Conservation (phyloP, 2,797 vertebrate species). For the Spinus olivaceus region DNA sequence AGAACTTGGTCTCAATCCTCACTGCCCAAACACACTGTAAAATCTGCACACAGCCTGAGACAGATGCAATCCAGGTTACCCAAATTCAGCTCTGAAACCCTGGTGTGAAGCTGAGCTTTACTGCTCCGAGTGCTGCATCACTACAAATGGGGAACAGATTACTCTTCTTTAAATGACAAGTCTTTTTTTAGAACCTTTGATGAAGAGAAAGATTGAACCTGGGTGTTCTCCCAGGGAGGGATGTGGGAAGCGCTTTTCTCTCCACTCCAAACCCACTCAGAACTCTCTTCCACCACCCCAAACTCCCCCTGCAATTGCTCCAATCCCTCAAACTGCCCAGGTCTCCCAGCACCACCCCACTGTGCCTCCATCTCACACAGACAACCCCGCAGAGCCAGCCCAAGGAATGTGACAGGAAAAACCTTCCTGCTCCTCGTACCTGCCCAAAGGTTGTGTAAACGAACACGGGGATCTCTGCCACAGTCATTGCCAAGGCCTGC, state of each 20-base stretch:
- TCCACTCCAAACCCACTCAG: background rate
- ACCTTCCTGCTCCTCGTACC: conserved; percentile 72
- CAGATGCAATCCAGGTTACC: background rate
- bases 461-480: conserved; percentile 97
- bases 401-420: background rate
- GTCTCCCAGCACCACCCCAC: background rate
- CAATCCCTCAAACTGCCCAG: background rate
- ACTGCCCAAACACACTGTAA: background rate
- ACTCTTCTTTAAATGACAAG: background rate
- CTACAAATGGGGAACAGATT: background rate
- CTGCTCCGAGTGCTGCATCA: background rate
- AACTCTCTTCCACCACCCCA: background rate
- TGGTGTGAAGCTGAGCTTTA: background rate
- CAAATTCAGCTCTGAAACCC: background rate
- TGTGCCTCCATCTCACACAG: background rate
- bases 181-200: background rate
- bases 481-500: conserved; percentile 97
- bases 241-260: background rate
- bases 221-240: rapidly evolving
- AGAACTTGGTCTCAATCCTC: background rate
- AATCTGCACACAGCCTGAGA: background rate
- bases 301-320: background rate
- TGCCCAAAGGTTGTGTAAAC: conserved; percentile 97
- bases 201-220: background rate
- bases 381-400: background rate